These are phyloP conservation scores for Eutrigla gurnardus DNA, from an alignment of 2,797 vertebrate species.

Conservation along the genomic window DNA sequence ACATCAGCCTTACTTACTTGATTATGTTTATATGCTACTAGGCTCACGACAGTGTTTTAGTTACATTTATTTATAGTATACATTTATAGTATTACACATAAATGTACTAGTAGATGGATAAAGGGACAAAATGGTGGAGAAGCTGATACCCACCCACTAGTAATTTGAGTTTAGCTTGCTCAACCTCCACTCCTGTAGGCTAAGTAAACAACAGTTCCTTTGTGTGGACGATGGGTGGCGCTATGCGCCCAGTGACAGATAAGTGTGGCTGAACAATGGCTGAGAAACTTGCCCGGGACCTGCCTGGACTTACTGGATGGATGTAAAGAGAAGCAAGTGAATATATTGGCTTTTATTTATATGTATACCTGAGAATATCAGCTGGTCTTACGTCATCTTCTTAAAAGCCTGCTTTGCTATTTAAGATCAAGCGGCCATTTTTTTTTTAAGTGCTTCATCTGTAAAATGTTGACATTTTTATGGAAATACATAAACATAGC, in stretches of 20 bases:
- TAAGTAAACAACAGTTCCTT: constrained; percentile 23
- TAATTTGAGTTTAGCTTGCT: neutral
- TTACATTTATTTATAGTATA: neutral
- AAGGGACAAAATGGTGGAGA: neutral
- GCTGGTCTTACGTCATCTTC: neutral
- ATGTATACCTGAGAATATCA: neutral
- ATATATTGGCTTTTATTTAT: neutral
- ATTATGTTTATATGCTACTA: neutral
- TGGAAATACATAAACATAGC: neutral
- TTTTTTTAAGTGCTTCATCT: neutral
- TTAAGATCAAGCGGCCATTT: no score
- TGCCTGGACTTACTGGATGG: neutral
- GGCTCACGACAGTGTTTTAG: neutral
- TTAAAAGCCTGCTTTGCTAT: neutral
- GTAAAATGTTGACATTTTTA: neutral
- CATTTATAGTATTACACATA: no score
- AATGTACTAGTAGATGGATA: neutral
- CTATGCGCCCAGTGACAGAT: neutral
- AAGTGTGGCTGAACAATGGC: no score
- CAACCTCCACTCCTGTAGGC: neutral
- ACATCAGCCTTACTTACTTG: neutral
- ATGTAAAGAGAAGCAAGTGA: neutral
- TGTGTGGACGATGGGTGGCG: constrained; percentile 24
- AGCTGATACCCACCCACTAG: neutral
- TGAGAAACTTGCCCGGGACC: neutral